These are phyloP conservation scores for Phyto melanocephala DNA, from an alignment of 2,888 invertebrate species.

Conservation along the genomic window DNA sequence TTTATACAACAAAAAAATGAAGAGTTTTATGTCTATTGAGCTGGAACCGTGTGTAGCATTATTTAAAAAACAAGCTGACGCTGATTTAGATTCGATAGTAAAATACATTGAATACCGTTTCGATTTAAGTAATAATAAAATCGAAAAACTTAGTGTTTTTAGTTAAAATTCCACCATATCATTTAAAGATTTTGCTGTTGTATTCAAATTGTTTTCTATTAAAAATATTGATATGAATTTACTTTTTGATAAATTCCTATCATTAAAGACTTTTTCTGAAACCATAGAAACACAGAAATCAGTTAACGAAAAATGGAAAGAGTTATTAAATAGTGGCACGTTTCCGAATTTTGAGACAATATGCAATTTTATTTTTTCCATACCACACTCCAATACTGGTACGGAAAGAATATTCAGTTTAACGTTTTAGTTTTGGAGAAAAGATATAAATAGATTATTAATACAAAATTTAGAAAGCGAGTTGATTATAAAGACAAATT, in stretches of 20 bases:
- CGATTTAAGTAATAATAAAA: too few relatives aligned
- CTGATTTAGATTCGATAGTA: background rate
- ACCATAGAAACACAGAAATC: background rate
- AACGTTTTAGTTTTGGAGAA: too few relatives aligned
- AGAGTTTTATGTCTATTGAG: slow-evolving; percentile 20
- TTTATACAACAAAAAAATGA: slow-evolving; percentile 18
- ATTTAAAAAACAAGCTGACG: too few relatives aligned
- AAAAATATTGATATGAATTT: too few relatives aligned
- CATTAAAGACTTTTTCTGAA: background rate
- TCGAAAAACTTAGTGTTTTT: too few relatives aligned
- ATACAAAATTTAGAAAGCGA: too few relatives aligned
- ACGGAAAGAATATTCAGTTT: slow-evolving; percentile 27
- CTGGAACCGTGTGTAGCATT: background rate
- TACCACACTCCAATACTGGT: slow-evolving; percentile 17
- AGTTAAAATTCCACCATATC: too few relatives aligned
- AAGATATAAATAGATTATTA: too few relatives aligned
- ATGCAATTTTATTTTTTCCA: slow-evolving; percentile 33
- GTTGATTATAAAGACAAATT: too few relatives aligned
- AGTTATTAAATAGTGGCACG: too few relatives aligned
- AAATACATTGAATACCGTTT: slow-evolving; percentile 6
- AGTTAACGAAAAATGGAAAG: slow-evolving; percentile 7
- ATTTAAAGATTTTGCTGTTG: too few relatives aligned
- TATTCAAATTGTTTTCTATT: too few relatives aligned
- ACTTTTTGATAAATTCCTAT: slow-evolving; percentile 16
- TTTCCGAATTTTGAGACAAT: slow-evolving; percentile 9